These are phyloP conservation scores for Tupaia chinensis DNA, from an alignment of 2,113 vertebrate species.

Conservation along the genomic window DNA sequence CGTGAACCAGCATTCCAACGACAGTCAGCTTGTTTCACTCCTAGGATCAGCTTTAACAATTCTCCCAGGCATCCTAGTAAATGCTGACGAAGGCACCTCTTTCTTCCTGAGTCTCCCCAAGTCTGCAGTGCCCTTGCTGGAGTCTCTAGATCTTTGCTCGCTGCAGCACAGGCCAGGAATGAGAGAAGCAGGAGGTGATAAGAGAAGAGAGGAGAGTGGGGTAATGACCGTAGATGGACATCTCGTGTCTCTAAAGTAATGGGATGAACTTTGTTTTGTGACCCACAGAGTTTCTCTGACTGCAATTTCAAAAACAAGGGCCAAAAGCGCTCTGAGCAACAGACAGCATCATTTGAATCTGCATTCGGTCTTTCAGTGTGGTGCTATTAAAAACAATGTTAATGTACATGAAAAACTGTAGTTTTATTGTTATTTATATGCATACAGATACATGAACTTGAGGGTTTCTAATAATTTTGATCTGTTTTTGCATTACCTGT, in stretches of 20 bases:
- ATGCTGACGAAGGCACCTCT: neutral
- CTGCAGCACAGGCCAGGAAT: neutral
- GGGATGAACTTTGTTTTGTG: neutral
- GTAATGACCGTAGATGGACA: neutral
- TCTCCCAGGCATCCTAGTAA: neutral
- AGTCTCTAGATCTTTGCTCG: neutral
- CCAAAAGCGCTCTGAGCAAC: neutral
- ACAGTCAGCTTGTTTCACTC: neutral
- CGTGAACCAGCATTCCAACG: neutral
- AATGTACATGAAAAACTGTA: neutral
- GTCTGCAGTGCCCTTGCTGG: neutral
- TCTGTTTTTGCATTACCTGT: neutral
- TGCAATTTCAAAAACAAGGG: neutral
- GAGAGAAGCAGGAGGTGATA: neutral
- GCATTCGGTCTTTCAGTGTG: neutral
- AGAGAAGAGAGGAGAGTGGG: neutral
- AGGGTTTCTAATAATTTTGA: neutral
- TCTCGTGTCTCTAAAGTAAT: neutral
- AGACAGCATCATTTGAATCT: neutral
- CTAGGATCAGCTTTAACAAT: neutral
- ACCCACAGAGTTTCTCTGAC: neutral
- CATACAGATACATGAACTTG: neutral
- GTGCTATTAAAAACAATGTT: slow-evolving; percentile 28
- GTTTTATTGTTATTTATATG: neutral
- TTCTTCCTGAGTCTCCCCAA: neutral